A percentile compares a stretch with the other conserved stretches of the same genome.
phyloP scores from a whole-genome alignment of 2,797 vertebrate genomes.

The Amniataba percoides region DNA sequence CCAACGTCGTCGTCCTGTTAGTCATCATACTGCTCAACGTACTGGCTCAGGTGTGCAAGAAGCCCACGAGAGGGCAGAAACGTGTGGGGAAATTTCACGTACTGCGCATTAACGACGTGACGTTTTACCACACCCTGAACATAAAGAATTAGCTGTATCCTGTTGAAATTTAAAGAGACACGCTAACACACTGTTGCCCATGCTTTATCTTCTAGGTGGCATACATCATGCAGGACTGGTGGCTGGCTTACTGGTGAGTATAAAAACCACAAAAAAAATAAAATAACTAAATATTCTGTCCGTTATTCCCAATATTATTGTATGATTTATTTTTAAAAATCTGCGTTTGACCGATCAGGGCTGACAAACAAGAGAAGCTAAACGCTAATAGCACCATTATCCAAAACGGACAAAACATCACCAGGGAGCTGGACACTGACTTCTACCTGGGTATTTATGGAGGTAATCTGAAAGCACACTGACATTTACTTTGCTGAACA shows the following conservation, averaged over 20 bases:
- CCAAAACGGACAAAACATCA: constrained; percentile 44
- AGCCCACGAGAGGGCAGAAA: not conserved
- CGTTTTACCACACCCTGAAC: too few relatives aligned
- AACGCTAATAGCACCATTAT: constrained; percentile 9
- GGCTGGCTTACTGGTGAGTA: constrained; percentile 94
- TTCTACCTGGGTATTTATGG: constrained; percentile 83
- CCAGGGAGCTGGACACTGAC: constrained; percentile 63
- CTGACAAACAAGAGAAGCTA: constrained; percentile 76
- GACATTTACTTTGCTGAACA: not conserved
- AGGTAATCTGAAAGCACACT: constrained; percentile 62
- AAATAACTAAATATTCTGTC: not conserved
- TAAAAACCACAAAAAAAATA: not conserved
- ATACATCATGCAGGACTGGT: constrained; percentile 95
- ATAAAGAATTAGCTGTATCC: not conserved
- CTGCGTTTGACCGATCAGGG: constrained; percentile 64
- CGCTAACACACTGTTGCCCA: not conserved
- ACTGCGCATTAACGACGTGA: not conserved
- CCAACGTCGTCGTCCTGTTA: constrained; percentile 82
- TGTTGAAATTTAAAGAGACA: not conserved
- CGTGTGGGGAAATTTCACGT: not conserved
- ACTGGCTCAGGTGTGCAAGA: constrained; percentile 87
- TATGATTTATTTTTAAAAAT: not conserved
- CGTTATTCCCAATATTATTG: not conserved
- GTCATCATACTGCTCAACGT: constrained; percentile 85
- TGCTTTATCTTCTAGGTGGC: constrained; percentile 79